Evolutionary conservation across 1,140 invertebrate genomes (phyloP).

Genomic region (Heliconius congener): DNA sequence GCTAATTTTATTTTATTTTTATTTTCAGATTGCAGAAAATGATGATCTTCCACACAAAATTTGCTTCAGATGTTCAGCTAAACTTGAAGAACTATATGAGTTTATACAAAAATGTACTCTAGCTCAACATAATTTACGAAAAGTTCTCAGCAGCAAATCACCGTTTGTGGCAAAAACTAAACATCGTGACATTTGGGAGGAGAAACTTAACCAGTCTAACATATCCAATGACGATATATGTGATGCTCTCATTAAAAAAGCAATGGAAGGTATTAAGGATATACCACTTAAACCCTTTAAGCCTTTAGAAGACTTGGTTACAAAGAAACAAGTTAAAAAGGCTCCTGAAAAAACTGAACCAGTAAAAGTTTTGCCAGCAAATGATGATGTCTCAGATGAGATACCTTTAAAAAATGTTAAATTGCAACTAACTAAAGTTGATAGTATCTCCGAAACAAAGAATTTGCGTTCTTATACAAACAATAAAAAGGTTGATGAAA

Average conservation of each 20-base stretch:
- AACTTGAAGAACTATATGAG: slow-evolving; percentile 76
- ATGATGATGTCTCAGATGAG: neutral
- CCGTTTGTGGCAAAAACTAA: slow-evolving; percentile 53
- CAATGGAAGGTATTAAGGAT: slow-evolving; percentile 71
- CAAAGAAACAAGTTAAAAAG: slow-evolving; percentile 34
- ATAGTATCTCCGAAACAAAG: neutral
- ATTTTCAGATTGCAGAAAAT: slow-evolving; percentile 75
- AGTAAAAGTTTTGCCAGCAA: neutral
- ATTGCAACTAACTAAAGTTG: neutral
- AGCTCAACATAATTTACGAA: slow-evolving; percentile 66
- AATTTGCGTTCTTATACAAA: slow-evolving; percentile 8
- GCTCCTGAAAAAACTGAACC: neutral
- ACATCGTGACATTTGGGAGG: slow-evolving; percentile 65
- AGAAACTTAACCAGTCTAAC: slow-evolving; percentile 72
- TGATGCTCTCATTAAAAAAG: slow-evolving; percentile 74
- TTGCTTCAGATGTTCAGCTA: slow-evolving; percentile 78
- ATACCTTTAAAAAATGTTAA: slow-evolving; percentile 15
- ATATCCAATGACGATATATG: slow-evolving; percentile 79
- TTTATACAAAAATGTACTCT: slow-evolving; percentile 76
- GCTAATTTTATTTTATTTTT: too few relatives aligned
- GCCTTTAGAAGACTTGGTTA: slow-evolving; percentile 40
- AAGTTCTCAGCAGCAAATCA: slow-evolving; percentile 53
- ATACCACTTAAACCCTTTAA: slow-evolving; percentile 45
- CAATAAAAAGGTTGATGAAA: slow-evolving; percentile 9
- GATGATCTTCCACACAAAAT: slow-evolving; percentile 79